These are phyloP conservation scores for Parazoanthus atlanticus DNA, from an alignment of 92 coral and sea anemone species.

Conservation along the genomic window DNA sequence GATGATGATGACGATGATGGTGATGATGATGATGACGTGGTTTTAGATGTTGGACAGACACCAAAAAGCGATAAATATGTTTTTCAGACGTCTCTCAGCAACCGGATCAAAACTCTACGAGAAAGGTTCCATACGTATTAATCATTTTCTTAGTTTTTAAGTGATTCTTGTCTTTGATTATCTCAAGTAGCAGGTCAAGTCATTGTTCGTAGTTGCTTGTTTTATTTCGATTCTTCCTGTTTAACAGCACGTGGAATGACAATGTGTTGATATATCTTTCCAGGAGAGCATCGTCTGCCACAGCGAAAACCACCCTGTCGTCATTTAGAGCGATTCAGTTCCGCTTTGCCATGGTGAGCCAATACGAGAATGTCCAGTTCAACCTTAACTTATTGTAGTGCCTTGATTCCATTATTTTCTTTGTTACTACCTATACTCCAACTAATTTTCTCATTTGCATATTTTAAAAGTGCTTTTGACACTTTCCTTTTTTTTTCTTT, in stretches of 20 bases:
- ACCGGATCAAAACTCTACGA: constrained; percentile 12
- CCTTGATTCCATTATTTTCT: no score
- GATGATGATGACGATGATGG: constrained; percentile 52
- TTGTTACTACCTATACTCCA: neutral
- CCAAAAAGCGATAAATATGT: constrained; percentile 38
- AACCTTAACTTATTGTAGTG: neutral
- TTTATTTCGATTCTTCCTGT: neutral
- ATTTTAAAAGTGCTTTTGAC: neutral
- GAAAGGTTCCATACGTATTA: neutral
- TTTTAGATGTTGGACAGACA: constrained; percentile 43
- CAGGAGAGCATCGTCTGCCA: constrained; percentile 57
- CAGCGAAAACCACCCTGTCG: constrained; percentile 55
- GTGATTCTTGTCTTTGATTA: neutral
- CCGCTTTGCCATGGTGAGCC: constrained; percentile 79
- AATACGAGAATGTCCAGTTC: no score
- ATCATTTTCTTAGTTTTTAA: no score
- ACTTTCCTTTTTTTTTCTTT: neutral
- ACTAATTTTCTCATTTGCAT: neutral
- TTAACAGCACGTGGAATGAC: neutral
- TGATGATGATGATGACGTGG: constrained; percentile 54
- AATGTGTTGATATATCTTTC: neutral
- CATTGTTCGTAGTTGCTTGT: no score
- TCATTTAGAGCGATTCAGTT: constrained; percentile 61
- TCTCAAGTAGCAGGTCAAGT: no score
- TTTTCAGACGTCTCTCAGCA: constrained; percentile 26